These are phyloP conservation scores for Willowsia nigromaculata DNA, from an alignment of 2,888 invertebrate species.

Conservation along the genomic window DNA sequence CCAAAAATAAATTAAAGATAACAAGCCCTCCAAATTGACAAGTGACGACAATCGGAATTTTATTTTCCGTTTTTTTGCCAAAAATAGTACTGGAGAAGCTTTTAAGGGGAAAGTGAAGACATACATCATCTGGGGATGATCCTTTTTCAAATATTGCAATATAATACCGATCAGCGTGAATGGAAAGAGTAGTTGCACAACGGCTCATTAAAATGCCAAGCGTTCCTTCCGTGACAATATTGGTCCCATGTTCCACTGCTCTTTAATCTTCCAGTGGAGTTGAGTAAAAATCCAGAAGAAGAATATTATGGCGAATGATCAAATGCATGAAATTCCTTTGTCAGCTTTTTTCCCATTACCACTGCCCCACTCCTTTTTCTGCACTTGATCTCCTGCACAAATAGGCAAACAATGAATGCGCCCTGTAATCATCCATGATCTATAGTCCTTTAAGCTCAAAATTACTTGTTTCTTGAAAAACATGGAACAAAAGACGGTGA, in stretches of 20 bases:
- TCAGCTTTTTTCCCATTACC: background rate
- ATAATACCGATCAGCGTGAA: background rate
- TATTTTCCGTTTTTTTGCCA: background rate
- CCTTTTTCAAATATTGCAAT: background rate
- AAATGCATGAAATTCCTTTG: slow-evolving; percentile 21
- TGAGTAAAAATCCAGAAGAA: background rate
- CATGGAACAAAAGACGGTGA: background rate
- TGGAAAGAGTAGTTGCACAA: too few relatives aligned
- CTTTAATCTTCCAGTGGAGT: slow-evolving; percentile 17
- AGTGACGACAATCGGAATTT: background rate
- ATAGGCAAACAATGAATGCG: background rate
- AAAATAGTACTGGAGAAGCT: background rate
- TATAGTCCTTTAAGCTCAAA: background rate
- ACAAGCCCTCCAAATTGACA: slow-evolving; percentile 13
- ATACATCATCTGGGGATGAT: background rate
- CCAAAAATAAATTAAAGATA: slow-evolving; percentile 24
- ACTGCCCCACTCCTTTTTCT: background rate
- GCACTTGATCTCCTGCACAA: background rate
- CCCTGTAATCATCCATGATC: background rate
- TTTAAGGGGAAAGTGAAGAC: background rate
- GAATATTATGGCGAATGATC: background rate
- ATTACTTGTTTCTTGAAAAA: background rate
- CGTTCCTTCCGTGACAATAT: slow-evolving; percentile 12
- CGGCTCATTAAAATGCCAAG: background rate
- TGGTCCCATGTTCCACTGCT: background rate